Conservation (phyloP, 1,140 invertebrate species). For the Lordiphosa stackelbergi region DNA sequence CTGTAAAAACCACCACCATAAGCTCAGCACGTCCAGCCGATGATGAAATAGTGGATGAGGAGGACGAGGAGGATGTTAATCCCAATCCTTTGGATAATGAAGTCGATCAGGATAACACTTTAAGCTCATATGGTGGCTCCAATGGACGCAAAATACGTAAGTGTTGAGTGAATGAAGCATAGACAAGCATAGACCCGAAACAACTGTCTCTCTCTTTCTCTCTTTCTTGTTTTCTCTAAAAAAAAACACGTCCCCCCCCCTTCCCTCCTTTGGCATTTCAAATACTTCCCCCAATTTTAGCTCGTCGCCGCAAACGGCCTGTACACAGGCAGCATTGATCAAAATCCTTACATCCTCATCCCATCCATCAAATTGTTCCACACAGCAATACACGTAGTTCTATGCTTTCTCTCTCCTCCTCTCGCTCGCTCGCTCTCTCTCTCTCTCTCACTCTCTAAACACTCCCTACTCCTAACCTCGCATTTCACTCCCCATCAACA, state of each 20-base stretch:
- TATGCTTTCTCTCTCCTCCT: conserved; percentile 25
- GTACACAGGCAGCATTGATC: conserved; percentile 37
- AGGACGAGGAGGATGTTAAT: conserved; percentile 79
- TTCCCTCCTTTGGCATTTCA: conserved; percentile 17
- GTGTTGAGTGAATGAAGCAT: conserved; percentile 70
- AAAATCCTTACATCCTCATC: not conserved
- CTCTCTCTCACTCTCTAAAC: conserved; percentile 52
- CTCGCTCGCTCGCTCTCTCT: conserved; percentile 17
- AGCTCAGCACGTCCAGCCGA: conserved; percentile 37
- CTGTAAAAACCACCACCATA: conserved; percentile 41
- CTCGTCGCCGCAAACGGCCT: conserved; percentile 54
- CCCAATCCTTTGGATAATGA: conserved; percentile 75
- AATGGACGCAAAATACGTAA: conserved; percentile 81
- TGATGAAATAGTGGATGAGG: conserved; percentile 68
- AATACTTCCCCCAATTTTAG: conserved; percentile 33
- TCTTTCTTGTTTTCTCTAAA: conserved; percentile 26
- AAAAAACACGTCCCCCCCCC: not conserved
- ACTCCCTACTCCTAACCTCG: conserved; percentile 77
- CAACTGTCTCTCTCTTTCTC: conserved; percentile 65
- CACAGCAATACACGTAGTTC: conserved; percentile 24
- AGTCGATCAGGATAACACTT: conserved; percentile 79
- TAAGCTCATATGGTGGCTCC: conserved; percentile 50
- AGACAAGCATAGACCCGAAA: conserved; percentile 58
- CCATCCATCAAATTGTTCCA: conserved; percentile 21
- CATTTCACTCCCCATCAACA: conserved; percentile 79